These are phyloP conservation scores for Cenopis cana DNA, from an alignment of 2,888 invertebrate species.

Conservation along the genomic window DNA sequence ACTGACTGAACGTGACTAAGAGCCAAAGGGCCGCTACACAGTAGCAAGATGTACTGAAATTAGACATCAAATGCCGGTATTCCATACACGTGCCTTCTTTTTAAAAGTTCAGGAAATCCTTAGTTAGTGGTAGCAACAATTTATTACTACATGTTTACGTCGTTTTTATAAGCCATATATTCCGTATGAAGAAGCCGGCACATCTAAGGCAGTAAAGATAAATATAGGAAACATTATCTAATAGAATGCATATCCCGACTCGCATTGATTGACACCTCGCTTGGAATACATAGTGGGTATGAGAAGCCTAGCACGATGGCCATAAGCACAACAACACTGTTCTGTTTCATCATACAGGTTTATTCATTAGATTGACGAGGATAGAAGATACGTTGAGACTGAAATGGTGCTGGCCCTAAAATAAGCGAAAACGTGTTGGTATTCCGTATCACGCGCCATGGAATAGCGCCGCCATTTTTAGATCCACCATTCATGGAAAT, in stretches of 20 bases:
- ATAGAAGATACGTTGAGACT: constrained; percentile 22
- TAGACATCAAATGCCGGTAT: constrained; percentile 15
- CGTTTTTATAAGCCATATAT: constrained; percentile 31
- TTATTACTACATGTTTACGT: constrained; percentile 36
- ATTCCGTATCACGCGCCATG: constrained; percentile 58
- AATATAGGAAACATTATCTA: constrained; percentile 36
- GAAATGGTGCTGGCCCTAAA: constrained; percentile 27
- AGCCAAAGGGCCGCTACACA: neutral
- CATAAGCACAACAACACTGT: neutral
- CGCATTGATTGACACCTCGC: constrained; percentile 47
- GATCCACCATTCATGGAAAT: constrained; percentile 59
- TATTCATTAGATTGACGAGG: constrained; percentile 8
- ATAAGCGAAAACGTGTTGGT: constrained; percentile 62
- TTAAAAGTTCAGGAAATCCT: constrained; percentile 27
- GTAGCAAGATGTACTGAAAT: neutral
- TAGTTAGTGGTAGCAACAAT: constrained; percentile 24
- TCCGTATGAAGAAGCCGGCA: constrained; percentile 32
- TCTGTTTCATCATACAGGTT: constrained; percentile 4
- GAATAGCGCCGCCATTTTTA: constrained; percentile 61
- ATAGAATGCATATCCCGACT: constrained; percentile 37
- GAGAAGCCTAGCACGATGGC: constrained; percentile 55
- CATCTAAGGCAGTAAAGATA: constrained; percentile 36
- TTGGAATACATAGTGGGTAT: constrained; percentile 63
- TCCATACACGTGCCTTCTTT: constrained; percentile 11
- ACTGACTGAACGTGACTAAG: neutral